phyloP scores from a whole-genome alignment of 1,140 invertebrate species.

The Alviniconcha marisindica region DNA sequence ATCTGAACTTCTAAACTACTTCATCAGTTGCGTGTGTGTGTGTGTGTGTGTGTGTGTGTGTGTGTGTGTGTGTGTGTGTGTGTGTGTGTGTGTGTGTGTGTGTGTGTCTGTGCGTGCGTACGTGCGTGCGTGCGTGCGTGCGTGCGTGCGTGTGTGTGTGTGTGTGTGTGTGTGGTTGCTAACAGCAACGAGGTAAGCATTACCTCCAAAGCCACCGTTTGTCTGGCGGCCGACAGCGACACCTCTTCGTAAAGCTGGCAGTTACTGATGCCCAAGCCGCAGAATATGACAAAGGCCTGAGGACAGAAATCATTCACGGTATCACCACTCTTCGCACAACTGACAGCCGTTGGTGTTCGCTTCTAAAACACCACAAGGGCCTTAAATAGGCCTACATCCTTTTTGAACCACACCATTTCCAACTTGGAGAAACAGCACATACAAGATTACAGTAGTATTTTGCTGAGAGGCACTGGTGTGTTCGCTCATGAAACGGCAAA shows the following conservation, averaged over 20 bases:
- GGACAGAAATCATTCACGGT: no score
- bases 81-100: not conserved
- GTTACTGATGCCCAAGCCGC: slow-evolving; percentile 96
- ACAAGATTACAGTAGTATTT: no score
- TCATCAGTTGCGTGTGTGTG: not conserved
- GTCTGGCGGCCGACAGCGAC: slow-evolving; percentile 91
- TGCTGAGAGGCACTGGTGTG: no score
- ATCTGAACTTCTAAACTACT: no score
- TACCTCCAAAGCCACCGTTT: slow-evolving; percentile 96
- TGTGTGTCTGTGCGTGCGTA: not conserved
- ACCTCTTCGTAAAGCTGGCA: slow-evolving; percentile 94
- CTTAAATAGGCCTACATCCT: no score
- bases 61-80: not conserved
- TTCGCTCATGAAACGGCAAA: no score
- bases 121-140: not conserved
- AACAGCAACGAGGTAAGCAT: slow-evolving; percentile 69
- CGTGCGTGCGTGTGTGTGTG: not conserved
- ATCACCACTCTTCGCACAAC: no score
- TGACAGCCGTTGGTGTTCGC: no score
- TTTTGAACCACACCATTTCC: no score
- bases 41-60: not conserved
- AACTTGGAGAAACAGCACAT: no score
- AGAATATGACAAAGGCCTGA: slow-evolving; percentile 98
- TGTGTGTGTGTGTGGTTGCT: no score
- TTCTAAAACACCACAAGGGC: no score